phyloP scores from a whole-genome alignment of 2,113 vertebrate species.

The Scomber colias region DNA sequence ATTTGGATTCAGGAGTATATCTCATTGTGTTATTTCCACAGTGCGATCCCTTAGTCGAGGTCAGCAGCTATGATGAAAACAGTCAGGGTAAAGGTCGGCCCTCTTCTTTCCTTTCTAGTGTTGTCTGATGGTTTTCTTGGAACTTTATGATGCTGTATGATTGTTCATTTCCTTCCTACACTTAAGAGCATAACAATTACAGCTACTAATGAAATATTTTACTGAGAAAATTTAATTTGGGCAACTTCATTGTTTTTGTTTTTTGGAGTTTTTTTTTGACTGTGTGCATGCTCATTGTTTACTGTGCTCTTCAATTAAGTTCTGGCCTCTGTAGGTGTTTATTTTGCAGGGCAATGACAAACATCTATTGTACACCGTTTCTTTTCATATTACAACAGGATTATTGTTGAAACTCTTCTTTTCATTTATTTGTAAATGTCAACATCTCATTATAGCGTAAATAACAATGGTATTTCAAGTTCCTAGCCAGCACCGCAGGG shows the following conservation, averaged over 20 bases:
- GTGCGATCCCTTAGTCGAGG: neutral
- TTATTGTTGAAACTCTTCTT: constrained; percentile 52
- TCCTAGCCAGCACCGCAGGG: constrained; percentile 51
- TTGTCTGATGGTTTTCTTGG: constrained; percentile 10
- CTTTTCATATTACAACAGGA: constrained; percentile 37
- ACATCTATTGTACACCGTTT: constrained; percentile 19
- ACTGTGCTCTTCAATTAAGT: constrained; percentile 36
- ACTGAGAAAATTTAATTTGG: neutral
- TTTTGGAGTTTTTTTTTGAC: neutral
- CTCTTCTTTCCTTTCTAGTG: neutral
- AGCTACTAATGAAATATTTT: neutral
- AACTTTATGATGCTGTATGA: constrained; percentile 7
- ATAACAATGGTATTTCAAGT: constrained; percentile 65
- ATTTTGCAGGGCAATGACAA: neutral
- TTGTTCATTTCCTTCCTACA: constrained; percentile 16
- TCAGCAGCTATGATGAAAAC: constrained; percentile 37
- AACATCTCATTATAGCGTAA: constrained; percentile 74
- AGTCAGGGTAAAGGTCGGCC: constrained; percentile 6
- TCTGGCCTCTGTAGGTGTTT: constrained; percentile 19
- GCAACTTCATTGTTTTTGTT: neutral
- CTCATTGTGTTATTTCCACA: neutral
- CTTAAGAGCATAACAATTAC: neutral
- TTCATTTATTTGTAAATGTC: constrained; percentile 76
- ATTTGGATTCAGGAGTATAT: constrained; percentile 22
- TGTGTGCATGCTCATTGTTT: neutral